phyloP scores from a whole-genome alignment of 2,797 vertebrate species.

The Bufotes viridis region DNA sequence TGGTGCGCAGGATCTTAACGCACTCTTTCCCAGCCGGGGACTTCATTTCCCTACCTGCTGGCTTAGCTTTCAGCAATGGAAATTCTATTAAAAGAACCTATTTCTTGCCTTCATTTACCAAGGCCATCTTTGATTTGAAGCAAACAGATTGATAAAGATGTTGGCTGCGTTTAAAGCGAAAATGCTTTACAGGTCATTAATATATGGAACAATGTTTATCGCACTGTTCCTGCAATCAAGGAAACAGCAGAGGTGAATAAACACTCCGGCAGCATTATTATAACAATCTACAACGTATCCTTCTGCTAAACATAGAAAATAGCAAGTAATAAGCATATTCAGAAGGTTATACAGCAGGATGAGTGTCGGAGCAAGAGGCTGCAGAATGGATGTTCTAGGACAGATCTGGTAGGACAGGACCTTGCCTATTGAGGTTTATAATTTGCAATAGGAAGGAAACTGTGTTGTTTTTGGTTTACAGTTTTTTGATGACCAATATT shows the following conservation, averaged over 20 bases:
- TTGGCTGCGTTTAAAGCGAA: slow-evolving; percentile 12
- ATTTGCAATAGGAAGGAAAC: background rate
- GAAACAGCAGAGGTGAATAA: slow-evolving; percentile 35
- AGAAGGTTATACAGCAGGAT: background rate
- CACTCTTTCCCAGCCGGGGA: slow-evolving; percentile 25
- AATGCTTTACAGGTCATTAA: slow-evolving; percentile 39
- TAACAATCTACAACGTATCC: background rate
- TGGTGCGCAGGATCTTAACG: background rate
- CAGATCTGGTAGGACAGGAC: background rate
- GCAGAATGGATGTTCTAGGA: no score
- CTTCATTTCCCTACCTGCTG: slow-evolving; percentile 49
- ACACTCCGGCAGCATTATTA: background rate
- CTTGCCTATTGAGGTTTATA: background rate
- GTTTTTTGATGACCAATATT: background rate
- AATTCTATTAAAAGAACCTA: slow-evolving; percentile 56
- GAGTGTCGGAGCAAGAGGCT: background rate
- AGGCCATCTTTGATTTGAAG: slow-evolving; percentile 49
- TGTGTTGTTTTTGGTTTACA: background rate
- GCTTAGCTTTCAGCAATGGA: slow-evolving; percentile 44
- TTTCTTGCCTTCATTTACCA: slow-evolving; percentile 50
- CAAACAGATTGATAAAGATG: slow-evolving; percentile 44
- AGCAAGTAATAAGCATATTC: background rate
- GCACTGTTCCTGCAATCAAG: slow-evolving; percentile 13
- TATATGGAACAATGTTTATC: slow-evolving; percentile 38
- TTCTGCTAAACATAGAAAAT: background rate